Percentiles rank a stretch among this genome's conserved stretches.
Evolutionary conservation across 1,140 invertebrate species (phyloP).

Genomic region (Agraylea sexmaculata): DNA sequence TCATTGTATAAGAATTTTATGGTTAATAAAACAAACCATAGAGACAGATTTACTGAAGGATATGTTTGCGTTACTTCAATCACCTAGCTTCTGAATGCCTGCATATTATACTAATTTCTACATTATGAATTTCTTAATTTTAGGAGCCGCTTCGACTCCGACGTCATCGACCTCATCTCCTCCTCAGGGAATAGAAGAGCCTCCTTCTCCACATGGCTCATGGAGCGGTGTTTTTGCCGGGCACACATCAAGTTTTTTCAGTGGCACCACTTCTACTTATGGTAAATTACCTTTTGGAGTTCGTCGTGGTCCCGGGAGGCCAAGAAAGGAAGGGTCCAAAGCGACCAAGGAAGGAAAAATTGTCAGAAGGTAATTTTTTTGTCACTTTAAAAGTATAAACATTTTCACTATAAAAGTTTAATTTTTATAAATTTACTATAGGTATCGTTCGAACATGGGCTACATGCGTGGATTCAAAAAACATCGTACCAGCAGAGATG

Average conservation of each 20-base stretch:
- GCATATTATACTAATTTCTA: background rate
- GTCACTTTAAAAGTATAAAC: slow-evolving; percentile 1
- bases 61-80: background rate
- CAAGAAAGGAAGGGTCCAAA: slow-evolving; percentile 52
- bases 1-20: background rate
- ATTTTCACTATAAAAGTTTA: background rate
- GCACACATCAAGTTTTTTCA: too few relatives aligned
- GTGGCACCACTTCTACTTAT: slow-evolving; percentile 22
- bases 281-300: slow-evolving; percentile 47
- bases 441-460: slow-evolving; percentile 34
- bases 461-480: slow-evolving; percentile 35
- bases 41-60: background rate
- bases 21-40: background rate
- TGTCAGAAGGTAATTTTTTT: slow-evolving; percentile 29
- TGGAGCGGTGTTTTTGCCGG: slow-evolving; percentile 29
- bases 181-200: slow-evolving; percentile 36
- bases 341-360: slow-evolving; percentile 33
- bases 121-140: slow-evolving; percentile 5
- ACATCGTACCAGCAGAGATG: slow-evolving; percentile 38
- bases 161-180: slow-evolving; percentile 44
- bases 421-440: slow-evolving; percentile 12
- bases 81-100: background rate
- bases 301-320: slow-evolving; percentile 56
- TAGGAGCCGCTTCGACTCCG: slow-evolving; percentile 42
- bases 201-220: slow-evolving; percentile 27